A percentile compares a stretch with the other conserved stretches of the same genome.
phyloP scores from a whole-genome alignment of 1,140 invertebrate genomes.

The Potamilus streckersoni region DNA sequence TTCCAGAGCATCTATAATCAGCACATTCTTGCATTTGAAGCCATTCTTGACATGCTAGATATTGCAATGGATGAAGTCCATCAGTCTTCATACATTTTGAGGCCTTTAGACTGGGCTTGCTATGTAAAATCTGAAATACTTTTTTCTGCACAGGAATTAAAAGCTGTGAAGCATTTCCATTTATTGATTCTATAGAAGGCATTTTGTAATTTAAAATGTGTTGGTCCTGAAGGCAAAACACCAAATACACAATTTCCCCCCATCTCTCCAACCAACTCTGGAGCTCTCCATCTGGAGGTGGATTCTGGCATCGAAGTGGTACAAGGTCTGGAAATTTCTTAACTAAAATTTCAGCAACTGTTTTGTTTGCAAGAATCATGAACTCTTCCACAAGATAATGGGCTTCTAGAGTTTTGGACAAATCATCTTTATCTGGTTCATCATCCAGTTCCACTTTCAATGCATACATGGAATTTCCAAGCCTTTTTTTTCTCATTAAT shows the following conservation, averaged over 20 bases:
- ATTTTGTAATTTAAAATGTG: conserved; percentile 4
- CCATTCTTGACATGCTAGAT: conserved; percentile 28
- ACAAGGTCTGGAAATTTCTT: conserved; percentile 17
- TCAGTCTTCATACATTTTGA: conserved; percentile 67
- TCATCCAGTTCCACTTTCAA: conserved; percentile 29
- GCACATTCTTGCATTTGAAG: conserved; percentile 31
- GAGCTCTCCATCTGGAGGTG: conserved; percentile 29
- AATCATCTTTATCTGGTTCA: conserved; percentile 18
- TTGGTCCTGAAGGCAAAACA: conserved; percentile 32
- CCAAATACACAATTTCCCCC: conserved; percentile 18
- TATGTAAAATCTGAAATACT: background rate
- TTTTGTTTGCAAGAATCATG: conserved; percentile 27
- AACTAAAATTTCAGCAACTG: conserved; percentile 10
- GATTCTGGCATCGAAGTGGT: conserved; percentile 33
- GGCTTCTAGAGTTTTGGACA: conserved; percentile 44
- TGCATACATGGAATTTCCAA: conserved; percentile 36
- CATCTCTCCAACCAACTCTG: conserved; percentile 31
- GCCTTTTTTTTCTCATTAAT: conserved; percentile 35
- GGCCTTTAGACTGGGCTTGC: conserved; percentile 70
- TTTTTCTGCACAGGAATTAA: conserved; percentile 13
- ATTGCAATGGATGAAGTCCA: conserved; percentile 34
- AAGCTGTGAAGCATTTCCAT: conserved; percentile 7
- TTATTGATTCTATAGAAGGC: background rate
- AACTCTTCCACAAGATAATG: conserved; percentile 57
- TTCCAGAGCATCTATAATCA: conserved; percentile 31